A percentile compares a stretch with the other conserved stretches of the same genome.
Conservation (phyloP, 1,140 invertebrate species). For the Bombus waltoni region DNA sequence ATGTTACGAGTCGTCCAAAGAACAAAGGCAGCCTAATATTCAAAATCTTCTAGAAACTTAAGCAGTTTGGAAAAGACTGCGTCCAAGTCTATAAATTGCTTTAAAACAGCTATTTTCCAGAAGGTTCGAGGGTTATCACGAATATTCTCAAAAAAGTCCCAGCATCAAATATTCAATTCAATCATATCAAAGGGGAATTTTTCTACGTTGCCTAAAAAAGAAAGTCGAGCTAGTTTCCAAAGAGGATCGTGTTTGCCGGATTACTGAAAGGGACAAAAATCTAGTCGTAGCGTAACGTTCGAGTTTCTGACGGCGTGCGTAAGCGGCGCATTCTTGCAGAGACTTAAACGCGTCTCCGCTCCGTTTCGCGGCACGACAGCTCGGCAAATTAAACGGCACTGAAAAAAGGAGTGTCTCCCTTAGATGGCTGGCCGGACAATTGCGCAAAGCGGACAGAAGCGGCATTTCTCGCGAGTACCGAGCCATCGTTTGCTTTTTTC, state of each 20-base stretch:
- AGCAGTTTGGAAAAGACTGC: too few species aligned
- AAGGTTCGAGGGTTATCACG: too few species aligned
- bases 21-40: not conserved
- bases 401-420: slow-evolving; percentile 41
- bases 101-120: too few species aligned
- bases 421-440: slow-evolving; percentile 39
- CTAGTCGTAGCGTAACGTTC: not conserved
- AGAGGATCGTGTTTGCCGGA: not conserved
- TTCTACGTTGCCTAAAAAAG: too few species aligned
- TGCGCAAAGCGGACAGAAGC: slow-evolving; percentile 48
- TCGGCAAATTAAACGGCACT: slow-evolving; percentile 41
- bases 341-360: not conserved
- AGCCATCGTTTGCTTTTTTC: slow-evolving; percentile 40
- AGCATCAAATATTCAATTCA: too few species aligned
- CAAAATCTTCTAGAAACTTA: not conserved
- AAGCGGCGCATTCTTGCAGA: not conserved
- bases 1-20: not conserved
- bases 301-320: not conserved
- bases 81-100: too few species aligned
- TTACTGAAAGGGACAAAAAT: not conserved
- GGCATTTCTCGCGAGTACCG: slow-evolving; percentile 15
- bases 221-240: not conserved
- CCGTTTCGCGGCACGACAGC: slow-evolving; percentile 2
- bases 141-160: too few species aligned
- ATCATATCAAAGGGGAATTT: too few species aligned